phyloP scores from a whole-genome alignment of 2,888 invertebrate genomes.

The Salticus scenicus region DNA sequence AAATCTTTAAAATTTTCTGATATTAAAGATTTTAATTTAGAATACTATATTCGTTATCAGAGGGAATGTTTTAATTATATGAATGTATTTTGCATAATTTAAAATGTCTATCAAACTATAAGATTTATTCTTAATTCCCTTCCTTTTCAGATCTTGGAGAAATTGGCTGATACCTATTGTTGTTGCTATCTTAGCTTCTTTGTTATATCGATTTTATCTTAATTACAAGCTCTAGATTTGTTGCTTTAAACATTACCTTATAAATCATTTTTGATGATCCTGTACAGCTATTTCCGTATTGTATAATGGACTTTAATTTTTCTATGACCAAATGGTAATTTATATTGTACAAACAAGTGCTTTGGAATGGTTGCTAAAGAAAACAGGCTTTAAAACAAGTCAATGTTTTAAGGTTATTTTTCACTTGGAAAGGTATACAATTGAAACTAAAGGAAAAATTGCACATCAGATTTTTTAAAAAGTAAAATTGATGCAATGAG shows the following conservation, averaged over 20 bases:
- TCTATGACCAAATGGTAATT: neutral
- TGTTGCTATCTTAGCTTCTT: conserved; percentile 74
- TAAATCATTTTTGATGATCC: neutral
- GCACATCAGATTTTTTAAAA: no score
- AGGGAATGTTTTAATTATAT: no score
- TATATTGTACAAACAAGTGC: neutral
- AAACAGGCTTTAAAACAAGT: neutral
- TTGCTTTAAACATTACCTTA: neutral
- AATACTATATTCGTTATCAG: no score
- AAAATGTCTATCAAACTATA: no score
- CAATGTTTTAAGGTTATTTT: no score
- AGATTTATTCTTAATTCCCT: no score
- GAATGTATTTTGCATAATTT: no score
- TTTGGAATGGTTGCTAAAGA: neutral
- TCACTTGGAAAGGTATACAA: no score
- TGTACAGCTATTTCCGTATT: neutral
- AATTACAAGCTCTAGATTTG: conserved; percentile 13
- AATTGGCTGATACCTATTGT: conserved; percentile 75
- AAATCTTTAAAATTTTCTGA: no score
- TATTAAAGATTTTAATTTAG: no score
- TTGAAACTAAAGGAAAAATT: no score
- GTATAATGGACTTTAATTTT: neutral
- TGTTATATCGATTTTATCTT: conserved; percentile 74
- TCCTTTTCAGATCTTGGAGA: conserved; percentile 73
- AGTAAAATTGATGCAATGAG: no score